Conservation (phyloP, 2,888 invertebrate genomes). For the Sesia bembeciformis region DNA sequence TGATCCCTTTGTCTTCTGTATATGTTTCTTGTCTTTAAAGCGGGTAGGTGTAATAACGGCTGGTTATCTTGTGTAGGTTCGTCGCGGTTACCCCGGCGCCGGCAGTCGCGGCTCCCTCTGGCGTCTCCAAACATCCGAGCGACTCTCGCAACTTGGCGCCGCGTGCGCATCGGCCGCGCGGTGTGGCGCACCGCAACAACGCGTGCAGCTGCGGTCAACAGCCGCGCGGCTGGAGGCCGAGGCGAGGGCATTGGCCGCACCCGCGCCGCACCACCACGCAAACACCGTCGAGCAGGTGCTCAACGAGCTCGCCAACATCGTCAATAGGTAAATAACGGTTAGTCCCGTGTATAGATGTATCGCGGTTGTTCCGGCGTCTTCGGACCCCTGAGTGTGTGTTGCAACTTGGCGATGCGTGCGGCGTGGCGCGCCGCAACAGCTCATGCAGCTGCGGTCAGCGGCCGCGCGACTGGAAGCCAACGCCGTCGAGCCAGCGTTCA, state of each 20-base stretch:
- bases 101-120: slow-evolving; percentile 55
- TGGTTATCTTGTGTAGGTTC: slow-evolving; percentile 30
- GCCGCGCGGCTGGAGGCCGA: slow-evolving; percentile 46
- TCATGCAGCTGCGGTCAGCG: slow-evolving; percentile 87
- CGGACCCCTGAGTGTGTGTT: slow-evolving; percentile 75
- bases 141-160: slow-evolving; percentile 83
- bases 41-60: too few relatives aligned
- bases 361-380: slow-evolving; percentile 44
- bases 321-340: slow-evolving; percentile 70
- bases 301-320: slow-evolving; percentile 83
- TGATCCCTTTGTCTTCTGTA: too few relatives aligned
- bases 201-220: slow-evolving; percentile 87
- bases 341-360: slow-evolving; percentile 33
- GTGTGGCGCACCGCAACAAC: slow-evolving; percentile 87
- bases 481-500: background rate
- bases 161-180: slow-evolving; percentile 87
- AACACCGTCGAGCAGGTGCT: slow-evolving; percentile 79
- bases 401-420: slow-evolving; percentile 89
- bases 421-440: slow-evolving; percentile 87
- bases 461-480: slow-evolving; percentile 28
- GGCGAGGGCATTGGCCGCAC: slow-evolving; percentile 51
- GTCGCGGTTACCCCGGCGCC: slow-evolving; percentile 30
- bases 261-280: slow-evolving; percentile 76
- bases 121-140: slow-evolving; percentile 62
- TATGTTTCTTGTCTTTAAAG: too few relatives aligned